Percentiles rank a stretch among this genome's conserved stretches.
Conservation (phyloP, 2,113 vertebrate species). For the Elachura formosa region DNA sequence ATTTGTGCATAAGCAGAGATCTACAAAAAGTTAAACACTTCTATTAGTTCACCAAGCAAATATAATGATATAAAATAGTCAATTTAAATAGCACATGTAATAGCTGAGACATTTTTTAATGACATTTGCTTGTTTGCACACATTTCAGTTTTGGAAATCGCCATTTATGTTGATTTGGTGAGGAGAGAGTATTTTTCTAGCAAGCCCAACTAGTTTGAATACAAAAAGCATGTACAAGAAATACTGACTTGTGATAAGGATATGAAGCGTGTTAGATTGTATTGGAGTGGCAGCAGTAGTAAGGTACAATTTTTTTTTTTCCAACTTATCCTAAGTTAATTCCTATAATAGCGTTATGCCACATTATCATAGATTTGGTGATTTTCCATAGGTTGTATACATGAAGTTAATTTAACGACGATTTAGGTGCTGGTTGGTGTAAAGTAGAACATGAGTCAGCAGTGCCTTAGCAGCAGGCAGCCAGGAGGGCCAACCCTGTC, state of each 20-base stretch:
- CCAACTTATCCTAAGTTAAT: not conserved
- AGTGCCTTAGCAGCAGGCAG: not conserved
- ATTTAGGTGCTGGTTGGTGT: not conserved
- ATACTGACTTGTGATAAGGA: not conserved
- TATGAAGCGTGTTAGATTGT: not conserved
- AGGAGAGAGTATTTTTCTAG: not conserved
- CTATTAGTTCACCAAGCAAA: not conserved
- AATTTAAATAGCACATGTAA: not conserved
- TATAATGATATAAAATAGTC: not conserved
- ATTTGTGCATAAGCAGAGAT: not conserved
- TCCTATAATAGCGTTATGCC: not conserved
- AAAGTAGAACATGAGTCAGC: accelerated
- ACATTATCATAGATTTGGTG: not conserved
- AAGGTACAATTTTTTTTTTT: not conserved
- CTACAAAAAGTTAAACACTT: not conserved
- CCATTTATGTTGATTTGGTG: not conserved
- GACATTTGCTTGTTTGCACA: not conserved
- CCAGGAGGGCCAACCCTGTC: accelerated
- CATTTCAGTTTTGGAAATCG: not conserved
- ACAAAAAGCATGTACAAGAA: not conserved
- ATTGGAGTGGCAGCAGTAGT: not conserved
- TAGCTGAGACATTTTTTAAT: not conserved
- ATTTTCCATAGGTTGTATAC: not conserved
- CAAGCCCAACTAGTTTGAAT: not conserved
- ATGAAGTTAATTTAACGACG: not conserved